Evolutionary conservation across 2,113 vertebrate species (phyloP).

Genomic region (Notothenia rossii): DNA sequence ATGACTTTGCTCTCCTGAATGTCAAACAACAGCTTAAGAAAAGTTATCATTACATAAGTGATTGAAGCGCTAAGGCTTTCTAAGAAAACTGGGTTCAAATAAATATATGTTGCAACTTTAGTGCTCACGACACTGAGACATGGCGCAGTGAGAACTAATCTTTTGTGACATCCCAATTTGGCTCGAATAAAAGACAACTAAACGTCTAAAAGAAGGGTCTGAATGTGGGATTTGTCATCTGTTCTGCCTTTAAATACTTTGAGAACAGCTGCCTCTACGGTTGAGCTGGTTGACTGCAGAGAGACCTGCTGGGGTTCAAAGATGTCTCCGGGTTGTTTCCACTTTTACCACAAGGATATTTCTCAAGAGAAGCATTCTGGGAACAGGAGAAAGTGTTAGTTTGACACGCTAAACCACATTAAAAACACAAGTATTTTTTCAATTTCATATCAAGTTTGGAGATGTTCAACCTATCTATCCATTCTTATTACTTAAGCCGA

Average conservation of each 20-base stretch:
- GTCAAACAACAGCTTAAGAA: conserved; percentile 37
- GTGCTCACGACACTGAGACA: background rate
- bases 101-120: conserved; percentile 5
- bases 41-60: background rate
- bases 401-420: conserved; percentile 5
- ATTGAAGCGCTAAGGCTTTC: background rate
- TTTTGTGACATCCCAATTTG: background rate
- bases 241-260: conserved; percentile 7
- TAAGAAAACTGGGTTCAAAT: background rate
- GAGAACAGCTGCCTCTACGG: background rate
- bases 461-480: background rate
- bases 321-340: conserved; percentile 27
- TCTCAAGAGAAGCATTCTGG: conserved; percentile 63
- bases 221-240: background rate
- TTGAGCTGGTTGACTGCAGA: conserved; percentile 24
- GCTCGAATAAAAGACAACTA: background rate
- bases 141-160: background rate
- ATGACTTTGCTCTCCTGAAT: conserved; percentile 38
- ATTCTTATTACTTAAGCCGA: background rate
- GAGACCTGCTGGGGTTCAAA: conserved; percentile 15
- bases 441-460: background rate
- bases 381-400: conserved; percentile 35
- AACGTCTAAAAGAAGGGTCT: background rate
- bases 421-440: background rate
- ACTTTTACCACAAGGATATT: conserved; percentile 35